Base-by-base conservation (phyloP, 1,140 invertebrate species). In the Drosophila varians region DNA sequence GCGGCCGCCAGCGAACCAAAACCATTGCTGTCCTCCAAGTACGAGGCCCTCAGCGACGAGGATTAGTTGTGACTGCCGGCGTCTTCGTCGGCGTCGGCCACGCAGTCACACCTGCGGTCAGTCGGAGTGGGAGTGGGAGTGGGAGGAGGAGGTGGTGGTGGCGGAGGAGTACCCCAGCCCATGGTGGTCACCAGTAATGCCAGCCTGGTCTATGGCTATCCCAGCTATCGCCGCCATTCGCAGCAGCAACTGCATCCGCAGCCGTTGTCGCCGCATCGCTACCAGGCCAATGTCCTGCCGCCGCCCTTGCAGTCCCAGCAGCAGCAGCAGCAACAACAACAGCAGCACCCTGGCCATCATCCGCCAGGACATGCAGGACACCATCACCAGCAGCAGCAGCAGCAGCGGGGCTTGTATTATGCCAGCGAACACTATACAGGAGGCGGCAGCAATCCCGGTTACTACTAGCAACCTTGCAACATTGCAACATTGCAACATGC, bases 1-100 rank as follows among this genome's bases (percentile, higher is more conserved):
- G 62, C 72, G 9, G 74, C 80, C 12, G 43, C 92, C 14, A 92
- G 91, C 34, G 96, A 96, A 91, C 95, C 96, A 16, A 95, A 96
- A 78, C 96, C 96, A 25, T 92, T 97, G 46, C 93, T 97, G 77
- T 96, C 95, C 14, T 94, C 95, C 56, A 96, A 97, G 91, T 97
- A 97, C 91, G 96, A 97, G 91, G 95, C 96, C 16, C 93, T 97
- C 1, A 96, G 96, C 54, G 96, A 97, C 92, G 96, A 97, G 92
- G 96, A 97, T 93, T 97, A 93, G 91, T 91, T 90, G 89, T 90
- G 89, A 90, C 89, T 90, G 75, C 88, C 90, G 80, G 89, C 89
- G 89, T 83, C 83, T 70, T 88, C 83, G 58, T 83, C 82, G 70
- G 62, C 83, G 75, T 68, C 86, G 72, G 65, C 79, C 28, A 11